These are phyloP conservation scores for Drosophila anomelani DNA, from an alignment of 2,888 invertebrate genomes.

Conservation along the genomic window DNA sequence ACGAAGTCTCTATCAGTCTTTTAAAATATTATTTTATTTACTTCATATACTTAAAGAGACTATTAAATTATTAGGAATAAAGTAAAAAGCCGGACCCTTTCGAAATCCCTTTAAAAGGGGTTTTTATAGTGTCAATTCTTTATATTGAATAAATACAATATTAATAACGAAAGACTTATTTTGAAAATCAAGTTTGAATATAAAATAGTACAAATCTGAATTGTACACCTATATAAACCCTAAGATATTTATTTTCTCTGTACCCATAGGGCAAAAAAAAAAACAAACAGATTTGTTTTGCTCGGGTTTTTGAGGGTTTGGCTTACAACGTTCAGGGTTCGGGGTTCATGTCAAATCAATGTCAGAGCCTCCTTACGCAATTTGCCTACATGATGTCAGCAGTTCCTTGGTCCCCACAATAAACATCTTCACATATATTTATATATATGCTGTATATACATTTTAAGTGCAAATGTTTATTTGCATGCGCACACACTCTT, in stretches of 20 bases:
- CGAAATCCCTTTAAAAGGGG: not conserved
- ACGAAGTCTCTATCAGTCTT: not conserved
- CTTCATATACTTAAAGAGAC: not conserved
- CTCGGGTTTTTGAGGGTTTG: slow-evolving; percentile 5
- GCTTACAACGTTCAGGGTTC: slow-evolving; percentile 8
- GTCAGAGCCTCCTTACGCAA: slow-evolving; percentile 72
- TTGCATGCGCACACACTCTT: slow-evolving; percentile 41
- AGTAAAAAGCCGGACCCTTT: too few relatives aligned
- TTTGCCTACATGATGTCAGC: slow-evolving; percentile 78
- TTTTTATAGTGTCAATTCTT: too few relatives aligned
- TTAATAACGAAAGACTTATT: not conserved
- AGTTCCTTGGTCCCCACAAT: slow-evolving; percentile 29
- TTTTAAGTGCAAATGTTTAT: slow-evolving; percentile 73
- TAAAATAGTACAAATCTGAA: not conserved
- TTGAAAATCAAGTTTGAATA: not conserved
- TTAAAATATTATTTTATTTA: not conserved
- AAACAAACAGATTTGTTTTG: slow-evolving; percentile 73
- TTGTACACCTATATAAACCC: not conserved
- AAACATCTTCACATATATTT: slow-evolving; percentile 66
- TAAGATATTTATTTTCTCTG: slow-evolving; percentile 5
- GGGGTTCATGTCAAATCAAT: slow-evolving; percentile 78
- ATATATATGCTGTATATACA: slow-evolving; percentile 49
- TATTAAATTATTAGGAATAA: too few relatives aligned
- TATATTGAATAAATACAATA: too few relatives aligned
- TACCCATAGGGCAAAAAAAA: slow-evolving; percentile 37